Evolutionary conservation across 37 sponge, comb jelly and placozoan species (phyloP).

Genomic region (Aplysina aerophoba): DNA sequence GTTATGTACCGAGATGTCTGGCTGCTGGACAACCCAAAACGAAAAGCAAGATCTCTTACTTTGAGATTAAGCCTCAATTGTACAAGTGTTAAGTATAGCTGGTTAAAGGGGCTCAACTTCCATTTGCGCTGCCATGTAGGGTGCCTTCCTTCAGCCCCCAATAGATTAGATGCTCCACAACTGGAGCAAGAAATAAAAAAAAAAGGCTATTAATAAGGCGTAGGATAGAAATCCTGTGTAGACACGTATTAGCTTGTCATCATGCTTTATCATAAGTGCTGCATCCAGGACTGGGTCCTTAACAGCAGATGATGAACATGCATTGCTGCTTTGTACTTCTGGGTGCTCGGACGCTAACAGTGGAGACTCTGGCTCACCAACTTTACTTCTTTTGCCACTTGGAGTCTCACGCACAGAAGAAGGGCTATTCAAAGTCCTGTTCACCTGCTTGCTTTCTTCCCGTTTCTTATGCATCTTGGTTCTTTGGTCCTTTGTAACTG

Average conservation of each 20-base stretch:
- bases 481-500: too few relatives aligned
- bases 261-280: not conserved
- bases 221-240: not conserved
- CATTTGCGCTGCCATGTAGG: not conserved
- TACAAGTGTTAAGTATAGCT: conserved; percentile 7
- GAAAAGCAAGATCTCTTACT: not conserved
- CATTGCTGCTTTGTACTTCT: too few relatives aligned
- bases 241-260: not conserved
- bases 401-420: too few relatives aligned
- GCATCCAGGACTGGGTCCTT: too few relatives aligned
- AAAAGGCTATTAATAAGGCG: not conserved
- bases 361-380: too few relatives aligned
- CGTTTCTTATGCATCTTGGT: too few relatives aligned
- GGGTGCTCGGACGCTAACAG: too few relatives aligned
- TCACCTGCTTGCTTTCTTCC: too few relatives aligned
- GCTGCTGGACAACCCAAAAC: conserved; percentile 19
- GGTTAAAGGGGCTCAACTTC: too few relatives aligned
- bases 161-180: not conserved
- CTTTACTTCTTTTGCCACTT: too few relatives aligned
- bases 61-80: conserved; percentile 12
- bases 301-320: too few relatives aligned
- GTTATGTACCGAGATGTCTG: conserved; percentile 18
- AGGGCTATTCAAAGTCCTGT: too few relatives aligned
- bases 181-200: not conserved
- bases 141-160: not conserved